Percentiles rank a stretch among this genome's conserved stretches.
These are phyloP conservation scores for Indicator indicator DNA, from an alignment of 2,113 vertebrate species.

Conservation along the genomic window DNA sequence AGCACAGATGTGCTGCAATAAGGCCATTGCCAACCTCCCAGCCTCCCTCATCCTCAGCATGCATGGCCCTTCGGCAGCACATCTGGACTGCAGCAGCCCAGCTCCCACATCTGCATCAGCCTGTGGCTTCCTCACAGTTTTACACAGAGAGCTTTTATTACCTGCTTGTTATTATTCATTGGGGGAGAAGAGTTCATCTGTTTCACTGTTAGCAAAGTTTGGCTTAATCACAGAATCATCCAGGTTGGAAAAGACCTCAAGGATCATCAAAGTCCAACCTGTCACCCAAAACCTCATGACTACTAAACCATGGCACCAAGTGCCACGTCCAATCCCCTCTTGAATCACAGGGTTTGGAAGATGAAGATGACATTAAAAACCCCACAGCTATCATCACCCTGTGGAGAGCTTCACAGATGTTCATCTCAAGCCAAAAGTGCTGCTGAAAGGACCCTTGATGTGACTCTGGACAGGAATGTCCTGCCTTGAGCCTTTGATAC, in stretches of 20 bases:
- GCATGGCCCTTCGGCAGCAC: accelerated
- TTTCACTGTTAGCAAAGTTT: neutral
- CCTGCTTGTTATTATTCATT: neutral
- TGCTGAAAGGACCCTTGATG: accelerated
- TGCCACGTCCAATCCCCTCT: too few relatives aligned
- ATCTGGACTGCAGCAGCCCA: neutral
- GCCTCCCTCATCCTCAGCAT: neutral
- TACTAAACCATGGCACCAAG: too few relatives aligned
- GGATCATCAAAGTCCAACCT: too few relatives aligned
- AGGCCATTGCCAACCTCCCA: neutral
- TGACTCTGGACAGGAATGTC: accelerated
- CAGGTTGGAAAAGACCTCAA: too few relatives aligned
- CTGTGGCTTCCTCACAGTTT: neutral
- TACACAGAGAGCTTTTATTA: neutral
- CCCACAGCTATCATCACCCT: accelerated
- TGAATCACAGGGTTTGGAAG: neutral
- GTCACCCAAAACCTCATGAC: too few relatives aligned
- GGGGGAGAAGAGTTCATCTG: accelerated
- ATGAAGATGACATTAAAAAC: neutral
- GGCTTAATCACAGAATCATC: neutral
- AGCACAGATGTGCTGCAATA: neutral
- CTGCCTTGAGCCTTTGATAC: neutral
- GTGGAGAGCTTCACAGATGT: neutral
- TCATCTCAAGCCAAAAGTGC: neutral
- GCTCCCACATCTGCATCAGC: neutral